A percentile compares a stretch with the other conserved stretches of the same genome.
Evolutionary conservation across 2,888 invertebrate species (phyloP).

Genomic region (Apotomis capreana): DNA sequence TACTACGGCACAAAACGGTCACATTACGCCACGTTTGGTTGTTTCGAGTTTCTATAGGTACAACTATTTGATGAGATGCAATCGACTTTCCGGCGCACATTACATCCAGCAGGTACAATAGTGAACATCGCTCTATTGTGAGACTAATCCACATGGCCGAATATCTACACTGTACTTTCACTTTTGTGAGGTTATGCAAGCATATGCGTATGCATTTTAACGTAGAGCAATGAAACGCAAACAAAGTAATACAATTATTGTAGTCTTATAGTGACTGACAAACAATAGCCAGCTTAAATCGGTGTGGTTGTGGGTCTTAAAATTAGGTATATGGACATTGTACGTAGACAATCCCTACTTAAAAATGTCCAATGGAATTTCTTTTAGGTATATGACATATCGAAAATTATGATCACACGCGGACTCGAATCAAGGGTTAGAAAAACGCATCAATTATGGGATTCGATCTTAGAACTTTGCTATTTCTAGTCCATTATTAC

Average conservation of each 20-base stretch:
- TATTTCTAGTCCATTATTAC: too few relatives aligned
- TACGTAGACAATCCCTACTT: too few relatives aligned
- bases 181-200: conserved; percentile 16
- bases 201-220: conserved; percentile 1
- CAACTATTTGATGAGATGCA: conserved; percentile 19
- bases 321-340: too few relatives aligned
- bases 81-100: conserved; percentile 11
- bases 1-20: background rate
- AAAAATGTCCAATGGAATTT: too few relatives aligned
- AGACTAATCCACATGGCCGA: background rate
- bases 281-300: too few relatives aligned
- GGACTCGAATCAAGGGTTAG: too few relatives aligned
- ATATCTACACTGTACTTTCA: conserved; percentile 22
- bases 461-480: too few relatives aligned
- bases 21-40: background rate
- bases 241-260: background rate
- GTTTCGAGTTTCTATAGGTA: background rate
- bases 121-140: conserved; percentile 16
- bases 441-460: too few relatives aligned
- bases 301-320: too few relatives aligned
- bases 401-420: too few relatives aligned
- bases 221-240: background rate
- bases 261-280: background rate
- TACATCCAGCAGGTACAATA: conserved; percentile 12
- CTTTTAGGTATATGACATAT: too few relatives aligned